Evolutionary conservation across 2,888 invertebrate genomes (phyloP).

Genomic region (Schizaphis graminum): DNA sequence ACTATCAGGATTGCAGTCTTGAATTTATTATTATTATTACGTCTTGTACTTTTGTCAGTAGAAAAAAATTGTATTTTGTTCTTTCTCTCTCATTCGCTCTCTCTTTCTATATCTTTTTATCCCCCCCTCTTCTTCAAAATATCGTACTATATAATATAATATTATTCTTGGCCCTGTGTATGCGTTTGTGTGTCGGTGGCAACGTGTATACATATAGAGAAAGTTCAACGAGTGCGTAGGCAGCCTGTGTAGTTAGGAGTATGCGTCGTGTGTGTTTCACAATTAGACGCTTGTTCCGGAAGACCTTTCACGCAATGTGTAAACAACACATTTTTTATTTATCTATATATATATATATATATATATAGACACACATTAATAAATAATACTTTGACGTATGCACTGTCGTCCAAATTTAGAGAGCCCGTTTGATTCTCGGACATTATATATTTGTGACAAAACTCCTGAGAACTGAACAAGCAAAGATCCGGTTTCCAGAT

Average conservation of each 20-base stretch:
- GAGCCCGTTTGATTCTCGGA: constrained; percentile 17
- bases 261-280: constrained; percentile 58
- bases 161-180: constrained; percentile 36
- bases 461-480: not conserved
- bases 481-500: constrained; percentile 51
- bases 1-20: not conserved
- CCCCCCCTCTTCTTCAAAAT: not conserved
- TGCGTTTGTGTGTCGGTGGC: not conserved
- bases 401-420: constrained; percentile 37
- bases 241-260: constrained; percentile 18
- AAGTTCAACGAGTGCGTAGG: constrained; percentile 60
- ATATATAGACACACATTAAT: not conserved
- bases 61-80: not conserved
- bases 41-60: not conserved
- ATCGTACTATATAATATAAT: constrained; percentile 1
- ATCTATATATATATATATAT: not conserved
- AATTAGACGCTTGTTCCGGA: constrained; percentile 64
- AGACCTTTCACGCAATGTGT: constrained; percentile 62
- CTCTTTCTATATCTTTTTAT: not conserved
- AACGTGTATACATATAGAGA: constrained; percentile 48
- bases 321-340: constrained; percentile 55
- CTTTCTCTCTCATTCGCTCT: not conserved
- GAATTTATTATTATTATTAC: not conserved
- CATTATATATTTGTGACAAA: constrained; percentile 13
- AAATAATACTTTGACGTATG: constrained; percentile 32